Conservation (phyloP, 1,140 invertebrate species). For the Pteromalus puparum region DNA sequence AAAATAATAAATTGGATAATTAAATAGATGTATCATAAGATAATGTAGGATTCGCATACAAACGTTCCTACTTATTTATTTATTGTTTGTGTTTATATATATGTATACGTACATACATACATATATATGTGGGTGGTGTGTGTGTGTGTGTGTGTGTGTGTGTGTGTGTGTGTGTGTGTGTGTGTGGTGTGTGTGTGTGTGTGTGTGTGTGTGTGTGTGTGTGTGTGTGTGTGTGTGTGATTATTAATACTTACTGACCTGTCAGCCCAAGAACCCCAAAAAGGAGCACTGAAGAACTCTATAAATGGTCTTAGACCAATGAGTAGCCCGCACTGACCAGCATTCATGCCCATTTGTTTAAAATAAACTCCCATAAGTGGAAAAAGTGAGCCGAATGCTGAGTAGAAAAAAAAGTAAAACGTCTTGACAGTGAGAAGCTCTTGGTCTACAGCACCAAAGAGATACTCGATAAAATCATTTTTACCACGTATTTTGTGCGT, state of each 20-base stretch:
- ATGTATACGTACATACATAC: no score
- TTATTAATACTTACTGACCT: constrained; percentile 75
- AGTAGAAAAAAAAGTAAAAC: constrained; percentile 99
- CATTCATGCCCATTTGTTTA: constrained; percentile 99
- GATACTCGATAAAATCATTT: constrained; percentile 87
- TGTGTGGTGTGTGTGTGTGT: no score
- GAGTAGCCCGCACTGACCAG: constrained; percentile 93
- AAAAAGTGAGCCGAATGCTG: constrained; percentile 98
- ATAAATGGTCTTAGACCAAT: constrained; percentile 96
- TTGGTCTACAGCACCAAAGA: constrained; percentile 90
- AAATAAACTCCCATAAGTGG: constrained; percentile 99
- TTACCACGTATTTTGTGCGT: constrained; percentile 92
- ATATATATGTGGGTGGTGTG: no score
- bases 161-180: background rate
- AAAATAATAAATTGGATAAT: background rate
- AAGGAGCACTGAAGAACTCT: constrained; percentile 97
- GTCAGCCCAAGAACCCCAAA: constrained; percentile 97
- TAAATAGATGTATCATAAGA: no score
- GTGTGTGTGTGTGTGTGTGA: no score
- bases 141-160: background rate
- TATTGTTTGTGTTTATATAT: no score
- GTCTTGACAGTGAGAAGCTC: constrained; percentile 95
- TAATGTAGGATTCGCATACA: no score
- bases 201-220: no score
- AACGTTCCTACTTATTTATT: no score